These are phyloP conservation scores for Yponomeuta plumbellus DNA, from an alignment of 2,888 invertebrate species.

Conservation along the genomic window DNA sequence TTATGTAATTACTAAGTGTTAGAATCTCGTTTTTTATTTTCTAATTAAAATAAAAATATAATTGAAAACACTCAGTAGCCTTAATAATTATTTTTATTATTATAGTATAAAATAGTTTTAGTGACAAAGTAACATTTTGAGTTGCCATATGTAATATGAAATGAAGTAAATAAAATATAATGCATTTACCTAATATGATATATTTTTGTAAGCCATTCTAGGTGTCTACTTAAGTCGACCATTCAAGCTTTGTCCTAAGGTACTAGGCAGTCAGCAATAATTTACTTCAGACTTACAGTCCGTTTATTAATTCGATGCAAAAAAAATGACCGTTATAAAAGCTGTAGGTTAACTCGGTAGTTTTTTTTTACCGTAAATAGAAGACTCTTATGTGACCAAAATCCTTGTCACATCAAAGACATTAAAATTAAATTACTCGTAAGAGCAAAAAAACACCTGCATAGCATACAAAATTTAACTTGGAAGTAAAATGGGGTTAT, in stretches of 20 bases:
- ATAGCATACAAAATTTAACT: too few relatives aligned
- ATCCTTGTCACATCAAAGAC: too few relatives aligned
- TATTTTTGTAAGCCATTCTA: conserved; percentile 50
- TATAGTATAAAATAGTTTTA: not conserved
- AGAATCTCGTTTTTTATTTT: not conserved
- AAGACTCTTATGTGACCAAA: too few relatives aligned
- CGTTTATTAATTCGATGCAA: too few relatives aligned
- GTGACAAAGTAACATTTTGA: not conserved
- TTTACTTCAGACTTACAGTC: too few relatives aligned
- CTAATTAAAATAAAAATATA: not conserved
- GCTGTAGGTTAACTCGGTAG: too few relatives aligned
- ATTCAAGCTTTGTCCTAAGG: not conserved
- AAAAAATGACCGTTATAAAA: too few relatives aligned
- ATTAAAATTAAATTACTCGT: too few relatives aligned
- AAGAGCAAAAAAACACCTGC: too few relatives aligned
- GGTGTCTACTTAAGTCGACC: not conserved
- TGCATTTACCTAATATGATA: conserved; percentile 40
- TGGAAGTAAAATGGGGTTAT: too few relatives aligned
- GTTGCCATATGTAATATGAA: conserved; percentile 3
- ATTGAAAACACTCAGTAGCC: not conserved
- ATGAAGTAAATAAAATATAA: conserved; percentile 26
- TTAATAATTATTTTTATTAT: not conserved
- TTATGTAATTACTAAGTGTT: conserved; percentile 20
- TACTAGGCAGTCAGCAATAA: too few relatives aligned
- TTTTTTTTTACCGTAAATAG: too few relatives aligned